Conservation (phyloP, 2,888 invertebrate species). For the Nezara viridula region DNA sequence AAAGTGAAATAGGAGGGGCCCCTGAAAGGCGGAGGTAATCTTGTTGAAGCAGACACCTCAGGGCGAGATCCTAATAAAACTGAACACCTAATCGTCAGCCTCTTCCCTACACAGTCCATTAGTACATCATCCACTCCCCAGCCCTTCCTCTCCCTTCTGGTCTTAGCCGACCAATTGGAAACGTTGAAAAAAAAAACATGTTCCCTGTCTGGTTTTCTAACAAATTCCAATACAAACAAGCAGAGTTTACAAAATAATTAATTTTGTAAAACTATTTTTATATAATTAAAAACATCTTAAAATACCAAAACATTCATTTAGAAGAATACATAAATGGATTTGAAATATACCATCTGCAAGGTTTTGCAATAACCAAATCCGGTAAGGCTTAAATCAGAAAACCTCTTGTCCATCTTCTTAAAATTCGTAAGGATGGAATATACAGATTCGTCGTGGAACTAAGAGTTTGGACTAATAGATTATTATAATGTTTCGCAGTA, state of each 20-base stretch:
- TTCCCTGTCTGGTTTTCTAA: neutral
- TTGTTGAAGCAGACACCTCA: conserved; percentile 33
- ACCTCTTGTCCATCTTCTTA: too few species aligned
- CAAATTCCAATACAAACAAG: neutral
- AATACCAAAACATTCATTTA: too few species aligned
- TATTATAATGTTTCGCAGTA: too few species aligned
- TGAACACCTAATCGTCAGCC: conserved; percentile 24
- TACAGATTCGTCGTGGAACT: too few species aligned
- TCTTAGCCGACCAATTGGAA: neutral
- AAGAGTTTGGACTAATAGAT: too few species aligned
- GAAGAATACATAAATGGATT: too few species aligned
- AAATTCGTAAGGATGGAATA: too few species aligned
- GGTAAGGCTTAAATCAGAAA: too few species aligned
- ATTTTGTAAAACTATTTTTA: neutral
- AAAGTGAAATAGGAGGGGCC: conserved; percentile 22
- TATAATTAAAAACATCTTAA: neutral
- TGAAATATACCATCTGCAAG: too few species aligned
- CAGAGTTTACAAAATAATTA: neutral
- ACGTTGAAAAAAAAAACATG: neutral
- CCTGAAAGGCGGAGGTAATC: conserved; percentile 29
- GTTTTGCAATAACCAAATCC: too few species aligned
- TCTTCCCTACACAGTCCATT: conserved; percentile 15
- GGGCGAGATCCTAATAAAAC: conserved; percentile 18
- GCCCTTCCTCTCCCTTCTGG: neutral
- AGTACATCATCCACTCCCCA: neutral